Conservation (phyloP, 2,888 invertebrate species). For the Apoda limacodes region DNA sequence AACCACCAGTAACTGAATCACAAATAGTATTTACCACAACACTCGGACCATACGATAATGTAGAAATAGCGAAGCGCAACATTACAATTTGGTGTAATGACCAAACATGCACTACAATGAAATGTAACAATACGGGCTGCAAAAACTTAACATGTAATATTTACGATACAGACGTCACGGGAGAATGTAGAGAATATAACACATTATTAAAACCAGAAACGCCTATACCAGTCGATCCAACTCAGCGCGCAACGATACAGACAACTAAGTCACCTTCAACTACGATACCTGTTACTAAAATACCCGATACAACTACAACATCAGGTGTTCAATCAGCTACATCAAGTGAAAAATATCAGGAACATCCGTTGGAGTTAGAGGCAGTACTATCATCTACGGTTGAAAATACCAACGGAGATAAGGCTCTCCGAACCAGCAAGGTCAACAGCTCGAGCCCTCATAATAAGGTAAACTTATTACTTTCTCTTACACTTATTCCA, state of each 20-base stretch:
- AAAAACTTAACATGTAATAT: conserved; percentile 52
- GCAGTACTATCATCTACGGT: conserved; percentile 46
- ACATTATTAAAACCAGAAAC: conserved; percentile 30
- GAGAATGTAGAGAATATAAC: conserved; percentile 52
- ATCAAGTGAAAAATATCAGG: conserved; percentile 24
- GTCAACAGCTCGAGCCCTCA: too few relatives aligned
- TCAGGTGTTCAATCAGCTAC: conserved; percentile 13
- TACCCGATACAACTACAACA: conserved; percentile 8
- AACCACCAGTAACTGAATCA: conserved; percentile 28
- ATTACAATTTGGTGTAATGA: conserved; percentile 59
- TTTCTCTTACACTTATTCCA: too few relatives aligned
- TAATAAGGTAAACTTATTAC: too few relatives aligned
- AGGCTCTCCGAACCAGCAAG: too few relatives aligned
- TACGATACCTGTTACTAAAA: conserved; percentile 4
- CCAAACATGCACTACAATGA: conserved; percentile 58
- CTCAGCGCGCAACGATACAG: conserved; percentile 16
- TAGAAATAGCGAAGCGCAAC: conserved; percentile 41
- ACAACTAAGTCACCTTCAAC: conserved; percentile 11
- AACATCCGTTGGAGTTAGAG: conserved; percentile 43
- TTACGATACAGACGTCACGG: conserved; percentile 56
- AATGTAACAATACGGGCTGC: conserved; percentile 45
- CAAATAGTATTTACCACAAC: conserved; percentile 27
- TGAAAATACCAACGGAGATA: too few relatives aligned
- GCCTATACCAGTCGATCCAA: conserved; percentile 21
- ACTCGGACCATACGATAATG: conserved; percentile 27